Conservation (phyloP, 2,888 invertebrate genomes). For the Idaea straminata region DNA sequence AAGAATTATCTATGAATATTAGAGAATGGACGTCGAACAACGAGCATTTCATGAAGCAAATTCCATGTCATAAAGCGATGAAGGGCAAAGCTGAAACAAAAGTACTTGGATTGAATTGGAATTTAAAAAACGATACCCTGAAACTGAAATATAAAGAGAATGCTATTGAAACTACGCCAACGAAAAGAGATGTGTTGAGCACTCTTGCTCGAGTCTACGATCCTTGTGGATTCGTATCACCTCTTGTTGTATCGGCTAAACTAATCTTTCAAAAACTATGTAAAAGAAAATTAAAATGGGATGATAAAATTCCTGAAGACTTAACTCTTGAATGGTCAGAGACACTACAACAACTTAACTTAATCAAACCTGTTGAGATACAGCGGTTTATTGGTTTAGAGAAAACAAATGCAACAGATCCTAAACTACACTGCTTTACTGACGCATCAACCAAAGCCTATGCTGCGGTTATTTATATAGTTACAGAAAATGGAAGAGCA, state of each 20-base stretch:
- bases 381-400: too few species aligned
- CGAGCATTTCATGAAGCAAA: too few species aligned
- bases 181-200: too few species aligned
- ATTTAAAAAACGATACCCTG: neutral
- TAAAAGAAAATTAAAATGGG: too few species aligned
- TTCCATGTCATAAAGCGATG: constrained; percentile 9
- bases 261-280: constrained; percentile 14
- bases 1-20: constrained; percentile 20
- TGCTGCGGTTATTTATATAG: constrained; percentile 1
- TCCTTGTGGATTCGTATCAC: constrained; percentile 19
- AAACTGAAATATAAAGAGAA: neutral
- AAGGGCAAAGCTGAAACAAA: neutral
- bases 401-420: too few species aligned
- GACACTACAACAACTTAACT: neutral
- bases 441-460: neutral
- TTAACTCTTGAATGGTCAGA: neutral
- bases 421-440: constrained; percentile 7
- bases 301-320: neutral
- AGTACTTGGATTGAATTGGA: neutral
- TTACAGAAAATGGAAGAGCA: neutral
- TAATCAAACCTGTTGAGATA: too few species aligned
- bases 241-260: constrained; percentile 13
- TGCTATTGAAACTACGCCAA: too few species aligned
- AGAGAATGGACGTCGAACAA: constrained; percentile 17
- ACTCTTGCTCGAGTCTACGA: constrained; percentile 12